A percentile compares a stretch with the other conserved stretches of the same genome.
Conservation (phyloP, 2,113 vertebrate genomes). For the Prunella himalayana region DNA sequence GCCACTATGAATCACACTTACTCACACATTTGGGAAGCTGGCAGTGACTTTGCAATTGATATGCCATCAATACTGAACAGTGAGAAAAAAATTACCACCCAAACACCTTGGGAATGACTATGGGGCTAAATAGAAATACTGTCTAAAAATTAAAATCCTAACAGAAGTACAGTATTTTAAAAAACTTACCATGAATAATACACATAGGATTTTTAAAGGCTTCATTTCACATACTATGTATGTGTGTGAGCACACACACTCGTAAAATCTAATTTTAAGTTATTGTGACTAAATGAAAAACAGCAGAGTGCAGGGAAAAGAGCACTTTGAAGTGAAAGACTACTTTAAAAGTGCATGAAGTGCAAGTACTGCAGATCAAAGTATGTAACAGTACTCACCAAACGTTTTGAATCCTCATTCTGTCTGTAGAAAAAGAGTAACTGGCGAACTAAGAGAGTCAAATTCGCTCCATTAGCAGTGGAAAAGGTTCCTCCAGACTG, state of each 20-base stretch:
- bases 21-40: neutral
- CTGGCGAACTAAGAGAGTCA: constrained; percentile 87
- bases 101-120: neutral
- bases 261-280: neutral
- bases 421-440: constrained; percentile 96
- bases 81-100: neutral
- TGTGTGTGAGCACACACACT: rapidly evolving
- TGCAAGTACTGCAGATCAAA: neutral
- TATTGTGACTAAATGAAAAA: neutral
- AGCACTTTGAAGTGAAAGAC: neutral
- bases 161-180: neutral
- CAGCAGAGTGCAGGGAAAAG: neutral
- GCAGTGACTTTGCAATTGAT: neutral
- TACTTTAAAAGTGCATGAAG: neutral
- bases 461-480: constrained; percentile 70
- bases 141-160: neutral
- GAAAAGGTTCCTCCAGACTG: constrained; percentile 74
- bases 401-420: constrained; percentile 86
- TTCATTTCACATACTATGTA: neutral
- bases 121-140: neutral
- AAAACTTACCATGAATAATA: neutral
- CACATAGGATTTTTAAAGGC: neutral
- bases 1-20: neutral
- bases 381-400: constrained; percentile 76
- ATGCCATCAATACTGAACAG: neutral